Evolutionary conservation across 2,797 vertebrate genomes (phyloP), one percentile per base, ranked within the genome.

Genomic region (Neopelma chrysocephalum): DNA sequence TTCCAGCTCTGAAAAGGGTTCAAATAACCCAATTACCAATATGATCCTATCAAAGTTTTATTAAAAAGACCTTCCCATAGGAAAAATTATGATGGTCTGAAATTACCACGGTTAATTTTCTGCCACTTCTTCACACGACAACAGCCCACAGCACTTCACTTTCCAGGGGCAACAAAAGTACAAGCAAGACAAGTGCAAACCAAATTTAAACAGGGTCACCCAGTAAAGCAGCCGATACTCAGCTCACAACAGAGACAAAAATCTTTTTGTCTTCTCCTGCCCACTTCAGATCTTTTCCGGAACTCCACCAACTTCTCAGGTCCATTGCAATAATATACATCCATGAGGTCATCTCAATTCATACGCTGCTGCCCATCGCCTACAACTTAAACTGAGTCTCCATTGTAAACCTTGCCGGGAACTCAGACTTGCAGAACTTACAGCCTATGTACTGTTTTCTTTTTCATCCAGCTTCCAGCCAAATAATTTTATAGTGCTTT

Each of bases 401-500:
- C 91, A 86, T 53, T 94, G 92, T 96, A 95, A 95, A 88, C 57
- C 71, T 8, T 29, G 92, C 90, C 79, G 83, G 91, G 92, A 96
- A 95, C 82, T 91, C 70, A 80, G 86, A 45, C 92, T 96, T 73
- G 34, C 40, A 85, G 87, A 79, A 92, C 94, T 96, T 95, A 62
- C 45, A 95, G 87, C 29, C 86, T 75, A 86, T 84, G 93, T 42
- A 83, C 82, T 95, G 94, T 96, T 97, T 96, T 93, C 92, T 80
- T 97, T 96, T 95, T 96, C 92, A 92, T 96, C 91, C 88, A 89
- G 89, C 82, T 96, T 91, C 91, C 89, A 96, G 80, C 45, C 70
- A 48, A 94, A 97, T 96, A 83, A 87, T 94, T 95, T 97, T 97
- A 97, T 91, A 96, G 93, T 20, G 78, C 89, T 96, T 92, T 94